Conservation (phyloP, 2,888 invertebrate genomes). For the Plebejus argus region DNA sequence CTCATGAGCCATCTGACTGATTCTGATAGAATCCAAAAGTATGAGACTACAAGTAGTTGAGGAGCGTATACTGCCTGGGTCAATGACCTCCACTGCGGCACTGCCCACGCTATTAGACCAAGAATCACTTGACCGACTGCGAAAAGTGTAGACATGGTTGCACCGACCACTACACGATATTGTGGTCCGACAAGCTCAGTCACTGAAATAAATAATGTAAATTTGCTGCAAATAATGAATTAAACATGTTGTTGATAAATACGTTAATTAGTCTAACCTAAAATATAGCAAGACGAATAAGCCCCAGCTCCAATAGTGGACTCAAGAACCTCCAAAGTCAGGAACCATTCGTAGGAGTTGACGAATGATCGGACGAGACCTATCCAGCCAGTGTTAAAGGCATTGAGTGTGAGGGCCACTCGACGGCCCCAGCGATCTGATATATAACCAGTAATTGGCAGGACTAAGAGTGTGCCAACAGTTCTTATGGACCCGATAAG, state of each 20-base stretch:
- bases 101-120: slow-evolving; percentile 86
- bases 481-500: slow-evolving; percentile 88
- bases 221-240: neutral
- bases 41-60: slow-evolving; percentile 83
- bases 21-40: slow-evolving; percentile 87
- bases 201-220: slow-evolving; percentile 63
- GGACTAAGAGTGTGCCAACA: slow-evolving; percentile 85
- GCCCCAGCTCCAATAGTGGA: slow-evolving; percentile 85
- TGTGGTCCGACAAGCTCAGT: slow-evolving; percentile 90
- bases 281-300: slow-evolving; percentile 86
- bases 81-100: slow-evolving; percentile 85
- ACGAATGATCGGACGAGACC: slow-evolving; percentile 86
- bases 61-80: slow-evolving; percentile 86
- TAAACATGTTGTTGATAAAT: no score
- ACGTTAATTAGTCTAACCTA: slow-evolving; percentile 69
- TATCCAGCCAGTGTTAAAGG: slow-evolving; percentile 82
- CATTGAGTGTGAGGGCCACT: slow-evolving; percentile 81
- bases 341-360: slow-evolving; percentile 85
- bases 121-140: slow-evolving; percentile 87
- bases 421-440: slow-evolving; percentile 88
- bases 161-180: slow-evolving; percentile 86
- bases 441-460: slow-evolving; percentile 85
- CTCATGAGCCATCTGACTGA: slow-evolving; percentile 89
- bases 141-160: slow-evolving; percentile 86
- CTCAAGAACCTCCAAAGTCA: slow-evolving; percentile 86